Base-by-base conservation (phyloP, 2,888 invertebrate genomes). In the Norana najaformis region DNA sequence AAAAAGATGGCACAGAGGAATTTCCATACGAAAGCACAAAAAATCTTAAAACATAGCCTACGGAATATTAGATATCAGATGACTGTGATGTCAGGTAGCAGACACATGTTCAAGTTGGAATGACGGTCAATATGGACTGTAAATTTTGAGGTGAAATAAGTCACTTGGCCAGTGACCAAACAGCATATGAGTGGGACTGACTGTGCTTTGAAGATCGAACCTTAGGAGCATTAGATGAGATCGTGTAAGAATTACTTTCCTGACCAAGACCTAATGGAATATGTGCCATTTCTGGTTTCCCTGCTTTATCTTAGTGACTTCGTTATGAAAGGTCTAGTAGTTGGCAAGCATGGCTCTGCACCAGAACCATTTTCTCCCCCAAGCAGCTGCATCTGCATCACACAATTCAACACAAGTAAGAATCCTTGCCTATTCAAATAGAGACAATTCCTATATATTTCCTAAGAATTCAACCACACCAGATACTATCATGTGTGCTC, bases 211-310 rank as follows among this genome's bases (percentile, higher is more conserved):
- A 30, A 69, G 69, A 69, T 69, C n/a, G 11, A n/a, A 69, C 69
- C 30, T 69, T n/a, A n/a, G 69, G 69, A 69, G 69, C 69, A 69
- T 69, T 69, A 69, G 69, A 69, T 69, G 69, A 69, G 69, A 69
- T 69, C 69, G 11, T n/a, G 69, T n/a, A 16, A 47, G 47, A 47
- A 47, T n/a, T n/a, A n/a, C n/a, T n/a, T n/a, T n/a, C n/a, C n/a
- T n/a, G 47, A 47, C 47, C 20, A 23, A 6, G 16, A 53, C 23
- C 53, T 53, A n/a, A 69, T 69, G 69, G 16, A 30, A 69, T 5
- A n/a, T n/a, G n/a, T 69, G n/a, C n/a, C n/a, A 4, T 53, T 53
- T 53, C 23, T 53, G 53, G 30, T 13, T 69, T 69, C n/a, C 8
- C n/a, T 69, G 69, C n/a, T n/a, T 23, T 47, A 23, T 47, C 47